Base-by-base conservation (phyloP, 2,888 invertebrate genomes). In the Mythimna ferrago region DNA sequence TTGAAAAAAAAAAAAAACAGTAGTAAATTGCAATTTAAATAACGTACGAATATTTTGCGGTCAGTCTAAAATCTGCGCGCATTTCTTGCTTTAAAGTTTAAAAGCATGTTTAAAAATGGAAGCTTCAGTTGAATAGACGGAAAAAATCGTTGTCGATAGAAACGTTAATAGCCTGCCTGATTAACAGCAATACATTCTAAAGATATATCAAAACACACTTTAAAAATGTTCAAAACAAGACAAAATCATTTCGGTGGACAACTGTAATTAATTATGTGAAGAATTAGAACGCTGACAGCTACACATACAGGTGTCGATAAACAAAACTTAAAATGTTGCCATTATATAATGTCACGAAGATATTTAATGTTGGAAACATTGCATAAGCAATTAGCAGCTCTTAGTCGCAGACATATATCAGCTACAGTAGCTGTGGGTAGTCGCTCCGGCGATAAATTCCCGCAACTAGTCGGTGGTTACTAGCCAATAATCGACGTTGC, bases 401-500 rank as follows among this genome's bases (percentile, higher is more conserved):
- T 82, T 83, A 83, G 87, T 79, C 84, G 81, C 76, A 85, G 88
- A 87, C 88, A 89, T 87, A 88, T 84, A 88, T 89, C 82, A 85
- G 87, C 81, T 84, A 86, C 87, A 79, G 86, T 81, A 79, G 88
- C 82, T 80, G 77, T 78, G 66, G 81, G 82, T 78, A 79, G 78
- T 62, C 71, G 86, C 83, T 81, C 83, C 70, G 83, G 85, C 89
- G 87, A 94, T 94, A 94, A 94, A 95, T 95, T 94, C 92, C 90
- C 88, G 90, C 89, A 89, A 91, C 94, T 93, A 94, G 92, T 90
- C 89, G 87, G 91, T 94, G 91, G 93, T 94, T 94, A 94, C 94
- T 92, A 92, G 92, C 90, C 92, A 94, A 93, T 95, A 94, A 95
- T 93, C 93, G 92, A 92, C 92, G 90, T 90, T 83, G 90, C 88